Evolutionary conservation across 2,113 vertebrate genomes (phyloP).

Genomic region (Petromus typicus): DNA sequence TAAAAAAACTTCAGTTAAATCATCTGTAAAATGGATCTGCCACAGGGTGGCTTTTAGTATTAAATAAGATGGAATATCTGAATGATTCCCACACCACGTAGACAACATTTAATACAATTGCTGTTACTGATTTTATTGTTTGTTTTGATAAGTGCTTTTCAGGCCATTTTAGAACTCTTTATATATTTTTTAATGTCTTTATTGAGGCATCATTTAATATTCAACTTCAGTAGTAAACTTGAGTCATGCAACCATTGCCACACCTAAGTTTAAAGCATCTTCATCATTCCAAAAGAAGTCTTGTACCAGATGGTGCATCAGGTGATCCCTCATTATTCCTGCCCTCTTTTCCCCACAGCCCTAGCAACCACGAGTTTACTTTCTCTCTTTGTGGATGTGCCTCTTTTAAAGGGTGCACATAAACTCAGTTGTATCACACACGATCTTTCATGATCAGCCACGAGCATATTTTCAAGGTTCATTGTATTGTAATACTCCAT

Average conservation of each 20-base stretch:
- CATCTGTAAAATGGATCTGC: background rate
- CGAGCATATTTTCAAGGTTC: background rate
- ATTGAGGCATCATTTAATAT: background rate
- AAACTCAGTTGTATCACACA: background rate
- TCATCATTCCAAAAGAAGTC: background rate
- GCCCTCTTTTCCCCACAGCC: background rate
- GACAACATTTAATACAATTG: background rate
- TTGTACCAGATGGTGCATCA: too few relatives aligned
- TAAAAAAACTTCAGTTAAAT: background rate
- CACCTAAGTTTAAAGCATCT: background rate
- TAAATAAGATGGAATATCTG: background rate
- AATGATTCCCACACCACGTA: background rate
- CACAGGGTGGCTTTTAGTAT: background rate
- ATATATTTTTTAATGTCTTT: conserved; percentile 16
- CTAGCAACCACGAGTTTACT: background rate
- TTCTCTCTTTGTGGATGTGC: background rate
- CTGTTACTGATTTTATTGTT: conserved; percentile 35
- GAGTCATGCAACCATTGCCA: background rate
- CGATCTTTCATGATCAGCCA: background rate
- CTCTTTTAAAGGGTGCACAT: background rate
- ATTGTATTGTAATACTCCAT: background rate
- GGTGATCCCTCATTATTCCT: background rate
- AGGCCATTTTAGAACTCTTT: background rate
- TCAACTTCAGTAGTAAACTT: background rate
- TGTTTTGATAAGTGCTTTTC: conserved; percentile 21